These are phyloP conservation scores for Drosophila prostipennis DNA, from an alignment of 2,888 invertebrate species.

Conservation along the genomic window DNA sequence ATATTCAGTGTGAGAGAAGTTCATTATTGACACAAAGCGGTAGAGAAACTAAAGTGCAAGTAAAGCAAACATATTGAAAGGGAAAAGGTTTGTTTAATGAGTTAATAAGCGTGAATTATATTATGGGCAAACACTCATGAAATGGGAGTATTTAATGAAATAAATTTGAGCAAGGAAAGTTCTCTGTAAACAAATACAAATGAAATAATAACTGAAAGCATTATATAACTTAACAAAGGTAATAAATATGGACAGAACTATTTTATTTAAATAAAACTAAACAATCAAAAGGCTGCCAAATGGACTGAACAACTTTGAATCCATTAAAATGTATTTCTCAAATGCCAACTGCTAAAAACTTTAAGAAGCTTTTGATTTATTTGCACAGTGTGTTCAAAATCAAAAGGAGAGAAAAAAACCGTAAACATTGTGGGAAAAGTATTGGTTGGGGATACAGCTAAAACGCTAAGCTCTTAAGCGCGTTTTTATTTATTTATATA, in stretches of 20 bases:
- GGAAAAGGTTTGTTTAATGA: slow-evolving; percentile 42
- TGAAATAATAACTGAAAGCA: no score
- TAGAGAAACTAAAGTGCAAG: slow-evolving; percentile 10
- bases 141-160: neutral
- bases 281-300: neutral
- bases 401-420: slow-evolving; percentile 5
- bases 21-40: slow-evolving; percentile 10
- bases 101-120: slow-evolving; percentile 31
- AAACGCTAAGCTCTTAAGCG: slow-evolving; percentile 70
- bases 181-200: neutral
- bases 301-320: neutral
- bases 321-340: slow-evolving; percentile 7
- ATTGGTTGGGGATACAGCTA: slow-evolving; percentile 26
- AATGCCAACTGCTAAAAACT: slow-evolving; percentile 1
- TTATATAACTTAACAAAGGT: no score
- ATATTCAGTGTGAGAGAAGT: slow-evolving; percentile 6
- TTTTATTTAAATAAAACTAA: neutral
- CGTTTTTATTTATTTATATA: slow-evolving; percentile 59
- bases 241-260: no score
- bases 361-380: slow-evolving; percentile 21
- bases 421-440: slow-evolving; percentile 11
- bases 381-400: neutral
- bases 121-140: neutral
- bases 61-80: slow-evolving; percentile 39
- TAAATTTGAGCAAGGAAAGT: neutral